Percentiles rank a stretch among this genome's conserved stretches.
These are phyloP conservation scores for Callipepla squamata DNA, from an alignment of 2,113 vertebrate genomes.

Conservation along the genomic window DNA sequence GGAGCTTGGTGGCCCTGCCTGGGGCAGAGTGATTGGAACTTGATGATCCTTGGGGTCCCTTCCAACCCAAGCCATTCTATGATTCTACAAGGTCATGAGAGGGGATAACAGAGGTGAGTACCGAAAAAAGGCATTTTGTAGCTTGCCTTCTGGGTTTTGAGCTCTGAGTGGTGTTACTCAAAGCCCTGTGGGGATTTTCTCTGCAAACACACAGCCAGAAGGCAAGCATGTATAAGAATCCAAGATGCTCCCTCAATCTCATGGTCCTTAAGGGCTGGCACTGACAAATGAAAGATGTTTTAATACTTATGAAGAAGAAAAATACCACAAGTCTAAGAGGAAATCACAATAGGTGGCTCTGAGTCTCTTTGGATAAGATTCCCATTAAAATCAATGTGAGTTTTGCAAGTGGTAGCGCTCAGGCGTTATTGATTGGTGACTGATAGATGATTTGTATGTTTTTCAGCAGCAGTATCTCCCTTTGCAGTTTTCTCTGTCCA, in stretches of 20 bases:
- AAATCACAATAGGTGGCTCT: background rate
- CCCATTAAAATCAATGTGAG: background rate
- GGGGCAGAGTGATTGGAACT: too few relatives aligned
- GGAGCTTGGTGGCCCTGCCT: too few relatives aligned
- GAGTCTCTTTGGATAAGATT: background rate
- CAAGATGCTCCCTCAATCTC: background rate
- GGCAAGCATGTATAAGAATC: background rate
- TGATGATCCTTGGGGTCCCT: too few relatives aligned
- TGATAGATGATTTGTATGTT: background rate
- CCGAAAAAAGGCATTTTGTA: rapidly evolving
- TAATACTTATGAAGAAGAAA: background rate
- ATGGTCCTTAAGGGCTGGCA: background rate
- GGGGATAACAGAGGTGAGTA: background rate
- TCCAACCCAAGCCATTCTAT: too few relatives aligned
- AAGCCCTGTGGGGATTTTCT: background rate
- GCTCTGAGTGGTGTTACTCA: rapidly evolving
- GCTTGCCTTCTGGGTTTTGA: background rate
- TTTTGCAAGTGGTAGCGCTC: background rate
- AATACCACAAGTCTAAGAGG: background rate
- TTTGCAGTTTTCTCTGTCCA: background rate
- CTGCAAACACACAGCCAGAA: rapidly evolving
- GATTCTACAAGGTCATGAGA: background rate
- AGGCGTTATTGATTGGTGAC: background rate
- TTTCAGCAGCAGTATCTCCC: background rate
- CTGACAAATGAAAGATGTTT: background rate